Evolutionary conservation across 1,140 invertebrate species (phyloP), one percentile per base, ranked within the genome.

Genomic region (Charaxes varanes): DNA sequence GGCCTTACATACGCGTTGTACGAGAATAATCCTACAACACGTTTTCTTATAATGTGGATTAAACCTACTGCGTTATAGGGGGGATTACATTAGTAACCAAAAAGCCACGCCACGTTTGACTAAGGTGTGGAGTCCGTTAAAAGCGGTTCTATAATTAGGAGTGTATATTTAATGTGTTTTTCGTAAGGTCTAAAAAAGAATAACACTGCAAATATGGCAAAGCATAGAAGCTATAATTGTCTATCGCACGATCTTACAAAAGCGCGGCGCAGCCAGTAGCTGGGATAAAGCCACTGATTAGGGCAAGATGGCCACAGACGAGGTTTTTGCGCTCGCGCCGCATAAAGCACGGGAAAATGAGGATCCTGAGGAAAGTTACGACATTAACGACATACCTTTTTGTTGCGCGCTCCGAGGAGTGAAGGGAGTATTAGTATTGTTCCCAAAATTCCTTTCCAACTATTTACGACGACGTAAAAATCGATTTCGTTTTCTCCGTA

Each of bases 281-380:
- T 54, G 62, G 38, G 42, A 67, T 72, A 72, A 58, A 61, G 61
- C 55, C 52, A 55, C 65, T 62, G 69, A 72, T 67, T 62, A 62
- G 49, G 57, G 47, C 46, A 35, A 58, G 53, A 65, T 67, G 53
- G 52, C 58, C 46, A 28, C 46, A 16, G 34, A 34, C 30, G 11
- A 7, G 36, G 38, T 68, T 68, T 68, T 68, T 67, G 62, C 31
- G 15, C 36, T 28, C 23, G 24, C 32, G 41, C 19, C 38, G 52
- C 54, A 62, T 67, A 67, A 40, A 42, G 47, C 52, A 59, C 44
- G 30, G 15, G 21, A 38, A 38, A 28, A 19, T 33, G 23, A 33
- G 41, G 15, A 33, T 31, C 28, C 21, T 7, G 10, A 28, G 24
- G 11, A 43, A 36, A 35, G 24, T 30, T 30, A 43, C 32, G 24